Percentiles rank a stretch among this genome's conserved stretches.
Conservation (phyloP, 1,140 invertebrate genomes). For the Kradibia gibbosae region DNA sequence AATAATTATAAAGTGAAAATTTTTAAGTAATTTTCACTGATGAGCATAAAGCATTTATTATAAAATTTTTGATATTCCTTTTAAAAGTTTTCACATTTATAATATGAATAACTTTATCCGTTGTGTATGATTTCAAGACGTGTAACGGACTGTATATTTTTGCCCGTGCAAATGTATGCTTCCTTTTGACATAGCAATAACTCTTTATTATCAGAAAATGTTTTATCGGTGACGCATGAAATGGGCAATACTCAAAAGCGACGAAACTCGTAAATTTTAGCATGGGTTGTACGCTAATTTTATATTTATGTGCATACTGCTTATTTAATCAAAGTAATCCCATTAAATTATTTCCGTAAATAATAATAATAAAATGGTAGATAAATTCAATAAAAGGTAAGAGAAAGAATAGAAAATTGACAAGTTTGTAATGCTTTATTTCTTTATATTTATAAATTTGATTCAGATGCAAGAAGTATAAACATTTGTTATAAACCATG, state of each 20-base stretch:
- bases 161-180: constrained; percentile 31
- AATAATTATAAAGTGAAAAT: constrained; percentile 43
- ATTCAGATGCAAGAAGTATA: background rate
- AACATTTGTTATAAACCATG: constrained; percentile 35
- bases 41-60: constrained; percentile 42
- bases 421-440: constrained; percentile 24
- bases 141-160: constrained; percentile 48
- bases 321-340: constrained; percentile 39
- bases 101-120: constrained; percentile 2
- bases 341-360: constrained; percentile 41
- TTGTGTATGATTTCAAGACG: constrained; percentile 40
- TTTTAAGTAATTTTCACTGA: constrained; percentile 41
- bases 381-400: constrained; percentile 32
- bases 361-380: constrained; percentile 23
- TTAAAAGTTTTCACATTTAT: constrained; percentile 12
- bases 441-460: constrained; percentile 24
- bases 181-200: constrained; percentile 48
- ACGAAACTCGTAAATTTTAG: constrained; percentile 46
- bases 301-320: constrained; percentile 1
- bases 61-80: constrained; percentile 26
- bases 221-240: constrained; percentile 50
- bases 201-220: constrained; percentile 50
- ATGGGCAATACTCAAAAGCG: constrained; percentile 47
- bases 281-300: constrained; percentile 29
- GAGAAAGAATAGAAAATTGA: constrained; percentile 10